Evolutionary conservation across 2,113 vertebrate species (phyloP), one percentile per base, ranked within the genome.

Genomic region (Paraplagusia blochii): DNA sequence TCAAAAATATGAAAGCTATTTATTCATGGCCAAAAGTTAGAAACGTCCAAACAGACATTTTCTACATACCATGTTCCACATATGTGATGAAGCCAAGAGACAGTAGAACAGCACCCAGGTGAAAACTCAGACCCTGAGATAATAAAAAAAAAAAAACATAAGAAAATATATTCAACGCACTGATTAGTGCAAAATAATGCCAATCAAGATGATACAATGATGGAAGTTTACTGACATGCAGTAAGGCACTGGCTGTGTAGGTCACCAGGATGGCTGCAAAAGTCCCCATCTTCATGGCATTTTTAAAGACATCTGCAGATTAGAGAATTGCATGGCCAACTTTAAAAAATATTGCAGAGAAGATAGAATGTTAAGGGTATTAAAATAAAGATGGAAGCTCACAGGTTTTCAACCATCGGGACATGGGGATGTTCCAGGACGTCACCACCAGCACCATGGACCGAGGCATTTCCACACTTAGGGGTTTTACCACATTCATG

Each of bases 401-500:
- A 96, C 94, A 96, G 34, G 87, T 91, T 72, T 94, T 95, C 15
- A 96, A 86, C 94, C 94, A 96, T 1, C 73, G 85, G 45, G 94
- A 95, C 93, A 96, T 95, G 22, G 94, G 94, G 58, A 94, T 85
- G 73, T 96, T 96, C 94, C 94, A 96, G 69, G 89, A 94, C 0
- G 91, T 94, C 53, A 95, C 94, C 36, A 95, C 94, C 68, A 93
- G 85, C 3, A 93, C 93, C 94, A 95, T 94, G 47, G 94, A 96
- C 47, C 94, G 90, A 19, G 94, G 94, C 47, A 94, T 66, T 66
- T 95, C 94, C 61, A 96, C 91, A 2, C 83, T 86, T 39, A 94
- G 71, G 3, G 94, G 94, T 29, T 85, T 92, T 34, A 91, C 92
- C 34, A 95, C 92, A 0, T 82, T 87, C 72, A 95, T 73, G 43